These are phyloP conservation scores for Graphium colonna DNA, from an alignment of 2,888 invertebrate species.

Conservation along the genomic window DNA sequence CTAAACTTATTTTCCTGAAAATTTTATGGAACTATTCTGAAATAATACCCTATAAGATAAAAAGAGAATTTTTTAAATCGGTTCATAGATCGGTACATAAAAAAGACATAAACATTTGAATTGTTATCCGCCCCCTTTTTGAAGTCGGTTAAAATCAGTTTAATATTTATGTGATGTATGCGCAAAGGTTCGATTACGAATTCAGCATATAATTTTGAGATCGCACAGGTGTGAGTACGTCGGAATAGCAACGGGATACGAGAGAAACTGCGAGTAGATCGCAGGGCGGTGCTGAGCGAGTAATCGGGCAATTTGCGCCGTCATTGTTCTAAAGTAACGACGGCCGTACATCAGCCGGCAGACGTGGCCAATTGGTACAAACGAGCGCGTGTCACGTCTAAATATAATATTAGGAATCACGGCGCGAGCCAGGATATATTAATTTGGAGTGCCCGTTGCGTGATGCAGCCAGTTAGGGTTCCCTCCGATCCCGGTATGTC, in stretches of 20 bases:
- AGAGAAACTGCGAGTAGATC: slow-evolving; percentile 41
- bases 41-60: no score
- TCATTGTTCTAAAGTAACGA: slow-evolving; percentile 79
- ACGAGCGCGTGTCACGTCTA: slow-evolving; percentile 79
- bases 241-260: not conserved
- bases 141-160: no score
- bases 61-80: no score
- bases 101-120: no score
- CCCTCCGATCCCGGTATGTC: slow-evolving; percentile 38
- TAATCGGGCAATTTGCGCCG: slow-evolving; percentile 76
- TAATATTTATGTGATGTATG: no score
- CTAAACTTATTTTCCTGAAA: no score
- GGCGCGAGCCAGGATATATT: slow-evolving; percentile 80
- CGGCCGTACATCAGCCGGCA: slow-evolving; percentile 75
- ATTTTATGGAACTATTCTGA: no score
- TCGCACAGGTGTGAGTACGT: no score
- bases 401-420: slow-evolving; percentile 81
- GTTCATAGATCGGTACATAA: no score
- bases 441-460: slow-evolving; percentile 72
- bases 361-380: slow-evolving; percentile 79
- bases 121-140: no score
- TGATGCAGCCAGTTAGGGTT: slow-evolving; percentile 55
- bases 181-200: no score
- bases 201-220: no score
- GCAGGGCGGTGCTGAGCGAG: slow-evolving; percentile 60